phyloP scores from a whole-genome alignment of 35 echinoderm and acorn worm species.

The Ptychodera flava region DNA sequence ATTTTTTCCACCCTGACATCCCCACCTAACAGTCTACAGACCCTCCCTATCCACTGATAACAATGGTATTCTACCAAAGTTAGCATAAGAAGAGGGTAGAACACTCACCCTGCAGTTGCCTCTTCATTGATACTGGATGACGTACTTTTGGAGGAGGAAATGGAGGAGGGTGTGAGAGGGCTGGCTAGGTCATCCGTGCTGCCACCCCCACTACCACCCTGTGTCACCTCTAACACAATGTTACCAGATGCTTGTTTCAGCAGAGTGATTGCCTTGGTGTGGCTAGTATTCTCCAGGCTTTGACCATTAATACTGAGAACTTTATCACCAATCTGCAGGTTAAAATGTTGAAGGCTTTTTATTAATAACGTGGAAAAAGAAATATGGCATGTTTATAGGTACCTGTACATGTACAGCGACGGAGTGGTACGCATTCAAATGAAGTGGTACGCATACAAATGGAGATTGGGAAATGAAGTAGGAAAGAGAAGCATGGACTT shows the following conservation, averaged over 20 bases:
- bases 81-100: too few relatives aligned
- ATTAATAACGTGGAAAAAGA: background rate
- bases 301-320: constrained; percentile 2
- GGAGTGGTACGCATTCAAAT: too few relatives aligned
- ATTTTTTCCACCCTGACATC: too few relatives aligned
- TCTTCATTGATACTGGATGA: constrained; percentile 12
- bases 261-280: background rate
- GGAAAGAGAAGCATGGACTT: too few relatives aligned
- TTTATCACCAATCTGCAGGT: constrained; percentile 5
- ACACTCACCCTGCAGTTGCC: background rate
- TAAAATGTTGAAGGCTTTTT: background rate
- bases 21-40: too few relatives aligned
- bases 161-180: background rate
- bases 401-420: too few relatives aligned
- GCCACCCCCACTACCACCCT: background rate
- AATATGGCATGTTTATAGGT: background rate
- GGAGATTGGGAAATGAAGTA: too few relatives aligned
- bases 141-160: background rate
- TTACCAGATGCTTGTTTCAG: constrained; percentile 3
- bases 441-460: too few relatives aligned
- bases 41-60: too few relatives aligned
- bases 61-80: too few relatives aligned
- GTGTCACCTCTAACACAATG: constrained; percentile 8
- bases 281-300: constrained; percentile 7
- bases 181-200: background rate